Evolutionary conservation across 2,888 invertebrate genomes (phyloP).

Genomic region (Cryptocephalus moraei): DNA sequence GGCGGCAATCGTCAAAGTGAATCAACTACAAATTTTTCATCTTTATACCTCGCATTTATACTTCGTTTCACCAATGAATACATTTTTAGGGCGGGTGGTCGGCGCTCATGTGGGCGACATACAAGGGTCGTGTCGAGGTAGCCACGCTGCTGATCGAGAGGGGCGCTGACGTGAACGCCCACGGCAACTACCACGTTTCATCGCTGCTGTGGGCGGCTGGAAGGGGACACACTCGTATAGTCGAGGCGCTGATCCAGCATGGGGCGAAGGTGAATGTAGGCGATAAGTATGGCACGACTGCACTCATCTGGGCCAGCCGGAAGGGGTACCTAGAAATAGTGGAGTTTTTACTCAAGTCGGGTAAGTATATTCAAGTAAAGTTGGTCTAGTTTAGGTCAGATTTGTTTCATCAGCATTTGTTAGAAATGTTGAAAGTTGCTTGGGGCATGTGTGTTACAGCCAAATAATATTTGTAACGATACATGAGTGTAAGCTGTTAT

Average conservation of each 20-base stretch:
- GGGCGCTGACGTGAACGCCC: constrained; percentile 88
- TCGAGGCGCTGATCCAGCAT: constrained; percentile 66
- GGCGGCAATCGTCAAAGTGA: too few relatives aligned
- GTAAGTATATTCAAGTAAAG: constrained; percentile 45
- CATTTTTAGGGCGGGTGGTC: constrained; percentile 85
- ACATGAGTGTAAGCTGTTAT: too few relatives aligned
- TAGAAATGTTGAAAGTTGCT: too few relatives aligned
- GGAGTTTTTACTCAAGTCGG: constrained; percentile 68
- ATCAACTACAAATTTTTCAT: too few relatives aligned
- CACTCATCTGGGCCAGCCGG: constrained; percentile 91
- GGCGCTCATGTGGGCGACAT: constrained; percentile 94
- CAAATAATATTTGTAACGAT: too few relatives aligned
- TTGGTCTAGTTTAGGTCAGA: not conserved
- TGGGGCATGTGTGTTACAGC: too few relatives aligned
- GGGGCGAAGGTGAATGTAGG: constrained; percentile 93
- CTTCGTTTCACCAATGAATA: too few relatives aligned
- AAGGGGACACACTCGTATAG: constrained; percentile 79
- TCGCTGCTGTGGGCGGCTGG: constrained; percentile 94
- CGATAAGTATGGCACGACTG: constrained; percentile 95
- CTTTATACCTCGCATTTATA: too few relatives aligned
- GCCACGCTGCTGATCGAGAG: constrained; percentile 70
- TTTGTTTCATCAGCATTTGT: not conserved
- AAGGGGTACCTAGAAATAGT: constrained; percentile 83
- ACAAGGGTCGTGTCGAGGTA: constrained; percentile 70
- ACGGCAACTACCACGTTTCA: constrained; percentile 90